A percentile compares a stretch with the other conserved stretches of the same genome.
These are phyloP conservation scores for Herpailurus yagouaroundi DNA, from an alignment of 2,113 vertebrate species.

Conservation along the genomic window DNA sequence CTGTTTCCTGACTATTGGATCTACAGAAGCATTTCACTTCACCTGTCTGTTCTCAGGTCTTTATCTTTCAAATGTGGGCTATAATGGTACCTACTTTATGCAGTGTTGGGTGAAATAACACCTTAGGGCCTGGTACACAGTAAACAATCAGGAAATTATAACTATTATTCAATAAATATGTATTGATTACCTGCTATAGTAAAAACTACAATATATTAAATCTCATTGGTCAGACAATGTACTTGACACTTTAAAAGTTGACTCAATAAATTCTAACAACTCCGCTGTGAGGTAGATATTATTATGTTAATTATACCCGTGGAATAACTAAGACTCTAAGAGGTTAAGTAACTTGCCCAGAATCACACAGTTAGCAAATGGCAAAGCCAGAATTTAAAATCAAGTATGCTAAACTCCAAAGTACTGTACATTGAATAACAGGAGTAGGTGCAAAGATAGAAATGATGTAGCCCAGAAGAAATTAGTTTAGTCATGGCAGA, in stretches of 20 bases:
- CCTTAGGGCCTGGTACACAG: not conserved
- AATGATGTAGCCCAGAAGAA: not conserved
- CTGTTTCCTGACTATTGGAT: not conserved
- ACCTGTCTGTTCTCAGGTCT: not conserved
- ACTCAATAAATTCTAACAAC: not conserved
- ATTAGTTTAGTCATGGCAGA: not conserved
- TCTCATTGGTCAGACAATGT: not conserved
- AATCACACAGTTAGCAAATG: not conserved
- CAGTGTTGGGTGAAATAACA: not conserved
- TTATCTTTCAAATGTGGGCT: not conserved
- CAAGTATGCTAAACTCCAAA: not conserved
- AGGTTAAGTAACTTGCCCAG: conserved; percentile 22
- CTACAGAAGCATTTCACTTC: not conserved
- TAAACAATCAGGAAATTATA: not conserved
- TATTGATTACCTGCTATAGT: not conserved
- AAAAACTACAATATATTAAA: conserved; percentile 10
- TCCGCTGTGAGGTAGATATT: not conserved
- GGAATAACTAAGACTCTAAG: not conserved
- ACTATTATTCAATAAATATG: not conserved
- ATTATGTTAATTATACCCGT: not conserved
- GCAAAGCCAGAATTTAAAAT: not conserved
- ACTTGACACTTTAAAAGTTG: not conserved
- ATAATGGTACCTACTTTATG: not conserved
- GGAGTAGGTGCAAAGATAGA: not conserved
- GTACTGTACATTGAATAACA: not conserved